Evolutionary conservation across 2,888 invertebrate genomes (phyloP), one percentile per base, ranked within the genome.

Genomic region (Chymomyza amoena): DNA sequence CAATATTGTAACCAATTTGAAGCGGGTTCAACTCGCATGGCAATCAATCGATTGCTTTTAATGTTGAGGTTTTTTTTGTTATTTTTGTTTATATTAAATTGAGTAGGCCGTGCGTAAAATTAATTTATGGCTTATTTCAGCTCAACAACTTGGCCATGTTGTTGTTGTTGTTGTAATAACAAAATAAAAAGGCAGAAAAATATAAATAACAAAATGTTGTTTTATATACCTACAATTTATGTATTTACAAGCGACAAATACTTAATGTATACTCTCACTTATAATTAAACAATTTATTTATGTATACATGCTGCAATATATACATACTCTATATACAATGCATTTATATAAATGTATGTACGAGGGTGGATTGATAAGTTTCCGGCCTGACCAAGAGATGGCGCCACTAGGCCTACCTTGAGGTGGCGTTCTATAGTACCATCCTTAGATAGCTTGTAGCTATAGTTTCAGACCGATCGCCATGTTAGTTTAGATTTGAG

Each of bases 21-120:
- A 45, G 39, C 10, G 39, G 39, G 36, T 36, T 36, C 36, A 36
- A 36, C 39, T 45, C 10, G 13, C 13, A 15, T 13, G 39, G 13
- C 39, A 45, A 45, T 45, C 39, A 45, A 45, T 45, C 13, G 39
- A 45, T 0, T 45, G 13, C 39, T 13, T 45, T 45, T 45, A 45
- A 15, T 45, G 39, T 45, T 45, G 39, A 45, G 39, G 39, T 13
- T 13, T 45, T 45, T 45, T 2, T 45, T 45, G 39, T 13, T 13
- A 13, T 45, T 45, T 2, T 45, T 45, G 39, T 45, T 32, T 45
- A 13, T 45, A 45, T 45, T 45, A 45, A 45, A 45, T 45, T 13
- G 39, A 10, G 64, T 56, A 60, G 72, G 75, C 66, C 77, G 69
- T 61, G 72, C 78, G 73, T 72, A 51, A 68, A 84, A 69, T 82